Base-by-base conservation (phyloP, 1,140 invertebrate species). In the Delia radicum region DNA sequence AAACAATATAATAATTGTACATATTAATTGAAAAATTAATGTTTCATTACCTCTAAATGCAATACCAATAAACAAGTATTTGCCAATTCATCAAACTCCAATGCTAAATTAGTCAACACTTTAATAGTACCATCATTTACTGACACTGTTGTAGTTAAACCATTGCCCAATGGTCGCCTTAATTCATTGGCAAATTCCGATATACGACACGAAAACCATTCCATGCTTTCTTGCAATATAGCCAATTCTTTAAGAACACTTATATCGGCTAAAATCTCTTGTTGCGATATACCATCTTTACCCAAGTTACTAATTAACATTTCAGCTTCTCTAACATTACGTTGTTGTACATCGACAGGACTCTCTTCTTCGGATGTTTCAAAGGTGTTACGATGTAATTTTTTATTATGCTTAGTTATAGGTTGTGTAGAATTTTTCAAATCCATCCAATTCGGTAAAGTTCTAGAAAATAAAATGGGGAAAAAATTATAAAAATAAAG, bases 211-310 rank as follows among this genome's bases (percentile, higher is more conserved):
- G 91, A 89, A 87, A 94, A 92, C 92, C 92, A 94, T 87, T 93
- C 93, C 90, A 98, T 92, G 82, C 94, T 96, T 86, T 98, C 96
- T 84, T 97, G 95, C 28, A 98, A 88, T 76, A 96, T 92, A 1
- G 95, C 96, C 1, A 98, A 85, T 75, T 94, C 93, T 76, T 92
- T 92, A 13, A 98, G 88, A 78, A 95, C 92, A 33, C 89, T 89
- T 42, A 94, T 90, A 80, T 90, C 94, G 0, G 91, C 91, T 7
- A 97, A 88, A 75, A 97, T 95, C 87, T 97, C 95, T 78, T 93
- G 90, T n/a, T 91, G 88, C 7, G 91, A 91, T n/a, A 96, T 94
- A 15, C 93, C 92, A 27, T 93, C 92, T 81, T 97, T 95, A 0
- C 93, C 94, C 15, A 97, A 87, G 86, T 95, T 97, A 37, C 92